These are phyloP conservation scores for Batillaria attramentaria DNA, from an alignment of 1,140 invertebrate genomes.

Conservation along the genomic window DNA sequence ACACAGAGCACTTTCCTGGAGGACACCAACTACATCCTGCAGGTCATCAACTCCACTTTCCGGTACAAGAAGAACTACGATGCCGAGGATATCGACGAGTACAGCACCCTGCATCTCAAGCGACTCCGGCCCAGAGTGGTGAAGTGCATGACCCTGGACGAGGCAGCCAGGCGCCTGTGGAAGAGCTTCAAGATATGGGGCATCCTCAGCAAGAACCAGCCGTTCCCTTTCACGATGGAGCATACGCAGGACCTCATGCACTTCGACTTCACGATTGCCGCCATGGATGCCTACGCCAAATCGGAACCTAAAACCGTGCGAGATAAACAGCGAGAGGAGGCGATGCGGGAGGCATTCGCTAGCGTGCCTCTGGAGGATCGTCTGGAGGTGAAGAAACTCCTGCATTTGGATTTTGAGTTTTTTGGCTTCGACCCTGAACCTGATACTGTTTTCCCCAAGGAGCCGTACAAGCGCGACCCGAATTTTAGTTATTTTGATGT, in stretches of 20 bases:
- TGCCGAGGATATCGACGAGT: constrained; percentile 48
- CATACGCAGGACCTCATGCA: not conserved
- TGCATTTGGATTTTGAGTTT: constrained; percentile 16
- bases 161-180: constrained; percentile 53
- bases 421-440: constrained; percentile 1
- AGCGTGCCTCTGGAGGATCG: constrained; percentile 8
- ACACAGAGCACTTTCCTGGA: constrained; percentile 55
- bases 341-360: constrained; percentile 1
- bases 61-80: too few relatives aligned
- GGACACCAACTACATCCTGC: constrained; percentile 57
- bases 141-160: constrained; percentile 54
- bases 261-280: not conserved
- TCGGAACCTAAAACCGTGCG: constrained; percentile 1
- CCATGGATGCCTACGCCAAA: not conserved
- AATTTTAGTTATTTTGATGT: constrained; percentile 5
- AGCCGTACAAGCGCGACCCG: not conserved
- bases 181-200: constrained; percentile 59
- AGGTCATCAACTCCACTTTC: too few relatives aligned
- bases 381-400: not conserved
- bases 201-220: constrained; percentile 50
- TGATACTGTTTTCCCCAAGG: constrained; percentile 9
- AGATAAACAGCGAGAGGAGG: constrained; percentile 26
- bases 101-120: constrained; percentile 43
- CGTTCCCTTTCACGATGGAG: constrained; percentile 43
- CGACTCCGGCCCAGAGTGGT: constrained; percentile 44